phyloP scores from a whole-genome alignment of 2,797 vertebrate species.

The Danio kyathit region DNA sequence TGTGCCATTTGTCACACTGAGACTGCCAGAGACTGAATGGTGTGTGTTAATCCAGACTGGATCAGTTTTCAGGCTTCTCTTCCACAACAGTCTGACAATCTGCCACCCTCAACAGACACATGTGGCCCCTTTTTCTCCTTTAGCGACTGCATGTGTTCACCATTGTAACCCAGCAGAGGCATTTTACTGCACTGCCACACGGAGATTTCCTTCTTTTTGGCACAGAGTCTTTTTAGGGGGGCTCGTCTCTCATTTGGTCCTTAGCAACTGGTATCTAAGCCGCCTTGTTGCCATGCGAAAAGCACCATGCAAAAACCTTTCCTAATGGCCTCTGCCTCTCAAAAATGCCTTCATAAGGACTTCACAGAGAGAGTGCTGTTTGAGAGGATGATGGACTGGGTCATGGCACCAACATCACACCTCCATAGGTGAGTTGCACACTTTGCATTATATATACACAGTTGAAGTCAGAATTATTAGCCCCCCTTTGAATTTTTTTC shows the following conservation, averaged over 20 bases:
- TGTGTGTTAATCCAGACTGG: conserved; percentile 4
- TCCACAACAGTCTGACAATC: conserved; percentile 6
- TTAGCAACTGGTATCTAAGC: conserved; percentile 60
- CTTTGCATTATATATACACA: too few relatives aligned
- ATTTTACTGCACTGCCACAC: conserved; percentile 39
- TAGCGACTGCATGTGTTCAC: conserved; percentile 51
- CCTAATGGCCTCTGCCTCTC: conserved; percentile 35
- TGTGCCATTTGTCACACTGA: background rate
- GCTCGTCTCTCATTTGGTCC: conserved; percentile 43
- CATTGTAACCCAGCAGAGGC: conserved; percentile 55
- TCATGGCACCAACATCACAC: background rate
- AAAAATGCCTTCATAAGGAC: background rate
- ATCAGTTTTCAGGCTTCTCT: conserved; percentile 20
- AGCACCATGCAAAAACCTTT: conserved; percentile 52
- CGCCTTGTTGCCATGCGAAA: conserved; percentile 47
- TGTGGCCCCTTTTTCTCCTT: conserved; percentile 27
- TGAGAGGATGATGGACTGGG: background rate
- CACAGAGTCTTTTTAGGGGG: conserved; percentile 49
- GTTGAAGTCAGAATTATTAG: too few relatives aligned
- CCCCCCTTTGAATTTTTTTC: too few relatives aligned
- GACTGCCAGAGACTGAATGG: background rate
- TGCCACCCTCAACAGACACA: conserved; percentile 37
- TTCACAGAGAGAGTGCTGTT: background rate
- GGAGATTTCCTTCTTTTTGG: conserved; percentile 59
- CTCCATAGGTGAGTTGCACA: background rate